Percentiles rank a stretch among this genome's conserved stretches.
phyloP scores from a whole-genome alignment of 2,113 vertebrate genomes.

The Calonectris borealis region DNA sequence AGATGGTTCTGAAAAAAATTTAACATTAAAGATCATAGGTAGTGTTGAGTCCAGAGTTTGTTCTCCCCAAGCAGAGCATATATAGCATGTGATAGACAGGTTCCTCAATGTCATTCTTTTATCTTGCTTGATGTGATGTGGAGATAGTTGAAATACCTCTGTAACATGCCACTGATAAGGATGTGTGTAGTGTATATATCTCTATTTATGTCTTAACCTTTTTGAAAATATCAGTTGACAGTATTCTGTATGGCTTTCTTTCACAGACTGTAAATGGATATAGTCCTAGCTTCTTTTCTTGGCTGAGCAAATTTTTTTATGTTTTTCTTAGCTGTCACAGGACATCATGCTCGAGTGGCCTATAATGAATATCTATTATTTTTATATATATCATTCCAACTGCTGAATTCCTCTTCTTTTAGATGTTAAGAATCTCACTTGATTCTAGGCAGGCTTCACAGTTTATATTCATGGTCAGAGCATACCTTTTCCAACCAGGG shows the following conservation, averaged over 20 bases:
- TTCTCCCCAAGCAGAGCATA: neutral
- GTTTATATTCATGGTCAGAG: slow-evolving; percentile 15
- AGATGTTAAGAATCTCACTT: neutral
- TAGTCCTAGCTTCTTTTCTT: neutral
- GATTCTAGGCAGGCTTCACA: neutral
- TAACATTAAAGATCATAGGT: neutral
- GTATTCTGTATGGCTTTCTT: neutral
- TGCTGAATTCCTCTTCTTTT: slow-evolving; percentile 4
- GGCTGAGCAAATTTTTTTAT: neutral
- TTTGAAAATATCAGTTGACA: neutral
- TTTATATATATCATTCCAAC: neutral
- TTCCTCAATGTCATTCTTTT: neutral
- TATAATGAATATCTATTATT: neutral
- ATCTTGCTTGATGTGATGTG: neutral
- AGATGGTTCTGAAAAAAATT: neutral
- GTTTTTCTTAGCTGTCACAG: slow-evolving; percentile 29
- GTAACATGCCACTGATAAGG: neutral
- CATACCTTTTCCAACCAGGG: neutral
- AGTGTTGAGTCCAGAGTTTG: neutral
- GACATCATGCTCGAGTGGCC: neutral
- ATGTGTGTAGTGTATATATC: neutral
- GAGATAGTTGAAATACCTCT: neutral
- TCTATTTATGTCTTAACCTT: neutral
- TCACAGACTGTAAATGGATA: neutral
- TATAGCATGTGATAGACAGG: neutral